Evolutionary conservation across 2,888 invertebrate genomes (phyloP).

Genomic region (Choristoneura rosaceana): DNA sequence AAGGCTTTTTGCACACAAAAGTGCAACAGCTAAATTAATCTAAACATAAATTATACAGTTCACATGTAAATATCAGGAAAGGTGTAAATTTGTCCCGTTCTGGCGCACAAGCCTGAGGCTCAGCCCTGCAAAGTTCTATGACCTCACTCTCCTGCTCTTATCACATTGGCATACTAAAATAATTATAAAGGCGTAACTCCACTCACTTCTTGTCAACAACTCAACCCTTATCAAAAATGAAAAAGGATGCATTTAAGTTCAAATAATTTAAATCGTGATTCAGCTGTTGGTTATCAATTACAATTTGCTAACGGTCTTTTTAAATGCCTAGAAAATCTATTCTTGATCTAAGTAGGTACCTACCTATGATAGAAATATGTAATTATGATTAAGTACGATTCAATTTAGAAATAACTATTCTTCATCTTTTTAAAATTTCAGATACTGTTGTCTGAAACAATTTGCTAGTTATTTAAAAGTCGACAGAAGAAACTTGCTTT

Average conservation of each 20-base stretch:
- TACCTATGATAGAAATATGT: no score
- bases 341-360: not conserved
- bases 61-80: constrained; percentile 17
- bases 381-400: no score
- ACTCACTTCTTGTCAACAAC: constrained; percentile 3
- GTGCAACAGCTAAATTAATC: not conserved
- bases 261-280: constrained; percentile 18
- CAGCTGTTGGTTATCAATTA: constrained; percentile 18
- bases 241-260: constrained; percentile 19
- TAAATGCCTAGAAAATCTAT: constrained; percentile 5
- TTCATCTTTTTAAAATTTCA: no score
- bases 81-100: constrained; percentile 38
- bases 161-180: constrained; percentile 27
- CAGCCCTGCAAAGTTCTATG: constrained; percentile 42
- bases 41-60: not conserved
- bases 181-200: constrained; percentile 28
- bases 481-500: no score
- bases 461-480: no score
- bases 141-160: constrained; percentile 42
- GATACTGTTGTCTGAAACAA: no score
- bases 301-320: constrained; percentile 1
- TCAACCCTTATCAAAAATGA: constrained; percentile 14
- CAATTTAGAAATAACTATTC: no score
- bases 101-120: constrained; percentile 22
- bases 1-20: not conserved